Evolutionary conservation across 2,797 vertebrate species (phyloP), one percentile per base, ranked within the genome.

Genomic region (Paedocypris micromegethes): DNA sequence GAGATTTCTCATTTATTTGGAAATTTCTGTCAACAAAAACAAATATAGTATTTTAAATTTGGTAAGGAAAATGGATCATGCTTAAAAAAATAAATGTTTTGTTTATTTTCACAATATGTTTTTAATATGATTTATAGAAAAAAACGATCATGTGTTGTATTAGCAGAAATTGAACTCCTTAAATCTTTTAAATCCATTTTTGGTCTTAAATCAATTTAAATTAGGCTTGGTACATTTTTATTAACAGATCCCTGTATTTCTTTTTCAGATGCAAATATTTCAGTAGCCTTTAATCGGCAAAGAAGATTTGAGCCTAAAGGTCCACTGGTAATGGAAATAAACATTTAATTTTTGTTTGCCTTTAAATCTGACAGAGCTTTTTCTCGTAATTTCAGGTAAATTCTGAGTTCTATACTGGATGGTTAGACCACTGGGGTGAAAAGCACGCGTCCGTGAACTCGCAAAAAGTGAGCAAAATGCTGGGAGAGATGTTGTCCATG

Each of bases 401-500:
- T 86, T 99, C 97, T 0, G 97, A 99, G 86, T 98, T 95, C 83
- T 99, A 99, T 82, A 95, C 94, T 0, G 97, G 97, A 51, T 99
- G 97, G 97, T 80, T 99, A 90, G 97, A 98, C 82, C 95, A 98
- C 87, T 98, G 97, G 97, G 94, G 94, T 3, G 90, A 90, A 58
- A 80, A 77, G 0, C 96, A 98, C 0, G 86, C 92, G 4, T 79
- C 77, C 38, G 87, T 86, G 68, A 80, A 88, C 4, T n/a, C 79
- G 0, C 65, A 58, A 1, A 80, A 66, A 72, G 89, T 97, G 77
- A 91, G 89, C 81, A 79, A 0, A 70, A 84, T 88, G 60, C 89
- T 98, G 43, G 79, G 80, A 77, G 83, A 91, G 55, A 94, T 98
- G 85, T 88, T 99, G 77, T 74, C 81, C 77, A 79, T 93, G 83